These are phyloP conservation scores for Gisinianus flammeolus DNA, from an alignment of 2,888 invertebrate genomes.

Conservation along the genomic window DNA sequence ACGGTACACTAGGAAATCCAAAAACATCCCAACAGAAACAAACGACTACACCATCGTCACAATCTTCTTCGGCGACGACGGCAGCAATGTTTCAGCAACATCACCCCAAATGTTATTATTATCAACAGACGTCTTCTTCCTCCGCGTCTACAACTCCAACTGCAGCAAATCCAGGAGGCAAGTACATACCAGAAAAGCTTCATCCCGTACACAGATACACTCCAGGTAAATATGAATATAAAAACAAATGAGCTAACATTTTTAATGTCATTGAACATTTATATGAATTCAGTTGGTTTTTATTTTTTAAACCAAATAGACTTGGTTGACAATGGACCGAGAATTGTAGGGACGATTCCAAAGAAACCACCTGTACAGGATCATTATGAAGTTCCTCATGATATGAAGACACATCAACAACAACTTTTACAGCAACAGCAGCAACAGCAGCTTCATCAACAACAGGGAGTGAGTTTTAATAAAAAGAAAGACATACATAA, in stretches of 20 bases:
- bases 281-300: no score
- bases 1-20: conserved; percentile 54
- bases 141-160: conserved; percentile 35
- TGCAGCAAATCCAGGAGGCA: conserved; percentile 41
- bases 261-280: no score
- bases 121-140: conserved; percentile 49
- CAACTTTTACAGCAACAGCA: conserved; percentile 41
- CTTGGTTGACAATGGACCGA: conserved; percentile 59
- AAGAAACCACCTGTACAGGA: conserved; percentile 64
- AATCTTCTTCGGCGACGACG: conserved; percentile 33
- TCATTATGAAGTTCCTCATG: conserved; percentile 58
- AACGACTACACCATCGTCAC: conserved; percentile 30
- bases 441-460: conserved; percentile 51
- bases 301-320: conserved; percentile 13
- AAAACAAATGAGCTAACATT: background rate
- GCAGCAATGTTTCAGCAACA: conserved; percentile 32
- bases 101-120: conserved; percentile 58
- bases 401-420: conserved; percentile 47
- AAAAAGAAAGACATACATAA: conserved; percentile 22
- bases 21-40: conserved; percentile 42
- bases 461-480: conserved; percentile 25
- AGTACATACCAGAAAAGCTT: conserved; percentile 58
- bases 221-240: conserved; percentile 48
- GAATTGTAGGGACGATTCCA: conserved; percentile 83
- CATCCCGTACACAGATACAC: conserved; percentile 59